These are phyloP conservation scores for Serranus cabrilla DNA, from an alignment of 2,797 vertebrate genomes.

Conservation along the genomic window DNA sequence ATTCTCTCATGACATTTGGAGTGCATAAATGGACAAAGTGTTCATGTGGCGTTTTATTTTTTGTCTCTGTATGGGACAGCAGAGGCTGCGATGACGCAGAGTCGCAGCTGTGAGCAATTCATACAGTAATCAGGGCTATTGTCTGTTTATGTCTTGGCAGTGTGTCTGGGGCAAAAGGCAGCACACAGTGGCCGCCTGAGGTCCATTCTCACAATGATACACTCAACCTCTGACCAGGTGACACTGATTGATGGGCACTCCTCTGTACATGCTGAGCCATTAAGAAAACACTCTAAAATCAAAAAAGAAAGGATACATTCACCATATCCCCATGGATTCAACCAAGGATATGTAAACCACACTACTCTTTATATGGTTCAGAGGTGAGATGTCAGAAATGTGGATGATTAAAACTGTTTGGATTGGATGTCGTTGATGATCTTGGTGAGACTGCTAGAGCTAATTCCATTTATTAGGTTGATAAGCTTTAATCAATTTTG, in stretches of 20 bases:
- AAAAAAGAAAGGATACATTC: neutral
- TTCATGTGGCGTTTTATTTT: constrained; percentile 58
- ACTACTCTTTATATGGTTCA: neutral
- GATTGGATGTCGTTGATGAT: neutral
- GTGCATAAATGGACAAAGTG: constrained; percentile 71
- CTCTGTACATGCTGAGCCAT: neutral
- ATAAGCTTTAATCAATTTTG: neutral
- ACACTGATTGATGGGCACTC: constrained; percentile 55
- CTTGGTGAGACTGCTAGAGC: neutral
- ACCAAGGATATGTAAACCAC: constrained; percentile 2
- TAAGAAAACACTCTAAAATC: constrained; percentile 1
- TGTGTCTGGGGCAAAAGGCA: constrained; percentile 38
- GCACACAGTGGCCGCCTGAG: constrained; percentile 16
- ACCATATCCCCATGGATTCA: neutral
- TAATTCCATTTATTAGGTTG: neutral
- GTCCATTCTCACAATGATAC: constrained; percentile 33
- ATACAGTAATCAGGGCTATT: constrained; percentile 45
- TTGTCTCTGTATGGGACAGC: constrained; percentile 47
- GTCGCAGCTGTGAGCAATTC: constrained; percentile 60
- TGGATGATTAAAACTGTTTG: neutral
- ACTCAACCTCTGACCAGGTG: constrained; percentile 41
- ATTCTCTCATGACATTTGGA: constrained; percentile 71
- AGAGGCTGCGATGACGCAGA: constrained; percentile 23
- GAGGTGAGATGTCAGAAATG: neutral
- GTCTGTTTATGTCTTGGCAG: constrained; percentile 47